These are phyloP conservation scores for Leptinotarsa tumamoca DNA, from an alignment of 2,888 invertebrate species.

Conservation along the genomic window DNA sequence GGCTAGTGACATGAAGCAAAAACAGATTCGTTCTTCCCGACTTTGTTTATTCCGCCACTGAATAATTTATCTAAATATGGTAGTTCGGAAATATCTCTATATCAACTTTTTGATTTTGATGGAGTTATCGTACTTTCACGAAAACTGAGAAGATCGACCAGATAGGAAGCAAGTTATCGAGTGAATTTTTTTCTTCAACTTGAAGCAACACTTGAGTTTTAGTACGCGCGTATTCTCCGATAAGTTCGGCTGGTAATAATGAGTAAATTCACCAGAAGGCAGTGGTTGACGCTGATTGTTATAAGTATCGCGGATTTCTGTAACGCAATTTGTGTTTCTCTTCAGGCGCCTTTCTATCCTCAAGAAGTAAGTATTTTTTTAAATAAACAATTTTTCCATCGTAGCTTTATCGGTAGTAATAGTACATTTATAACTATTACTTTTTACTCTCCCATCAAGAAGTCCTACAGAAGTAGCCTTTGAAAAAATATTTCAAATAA, in stretches of 20 bases:
- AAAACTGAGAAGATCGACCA: slow-evolving; percentile 30
- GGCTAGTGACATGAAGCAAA: slow-evolving; percentile 17
- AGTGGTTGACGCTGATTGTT: slow-evolving; percentile 82
- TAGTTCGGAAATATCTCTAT: slow-evolving; percentile 62
- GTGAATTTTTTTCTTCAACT: slow-evolving; percentile 16
- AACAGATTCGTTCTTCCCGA: slow-evolving; percentile 8
- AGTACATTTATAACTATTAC: too few relatives aligned
- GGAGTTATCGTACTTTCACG: slow-evolving; percentile 59
- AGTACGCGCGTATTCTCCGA: neutral
- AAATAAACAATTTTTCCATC: too few relatives aligned
- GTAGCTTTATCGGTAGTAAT: too few relatives aligned
- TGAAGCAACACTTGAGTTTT: neutral
- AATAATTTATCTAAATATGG: slow-evolving; percentile 51
- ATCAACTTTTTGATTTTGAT: slow-evolving; percentile 61
- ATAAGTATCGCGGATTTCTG: slow-evolving; percentile 87
- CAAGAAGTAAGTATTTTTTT: slow-evolving; percentile 74
- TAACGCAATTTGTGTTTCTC: slow-evolving; percentile 85
- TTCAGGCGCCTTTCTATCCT: slow-evolving; percentile 89
- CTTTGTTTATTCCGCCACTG: neutral
- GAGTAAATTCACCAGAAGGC: slow-evolving; percentile 77
- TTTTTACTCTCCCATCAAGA: too few relatives aligned
- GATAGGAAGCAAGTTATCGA: slow-evolving; percentile 24
- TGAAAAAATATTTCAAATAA: too few relatives aligned
- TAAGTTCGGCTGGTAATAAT: slow-evolving; percentile 60
- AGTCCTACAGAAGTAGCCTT: too few relatives aligned